Evolutionary conservation across 2,888 invertebrate species (phyloP).

Genomic region (Thyatira batis): DNA sequence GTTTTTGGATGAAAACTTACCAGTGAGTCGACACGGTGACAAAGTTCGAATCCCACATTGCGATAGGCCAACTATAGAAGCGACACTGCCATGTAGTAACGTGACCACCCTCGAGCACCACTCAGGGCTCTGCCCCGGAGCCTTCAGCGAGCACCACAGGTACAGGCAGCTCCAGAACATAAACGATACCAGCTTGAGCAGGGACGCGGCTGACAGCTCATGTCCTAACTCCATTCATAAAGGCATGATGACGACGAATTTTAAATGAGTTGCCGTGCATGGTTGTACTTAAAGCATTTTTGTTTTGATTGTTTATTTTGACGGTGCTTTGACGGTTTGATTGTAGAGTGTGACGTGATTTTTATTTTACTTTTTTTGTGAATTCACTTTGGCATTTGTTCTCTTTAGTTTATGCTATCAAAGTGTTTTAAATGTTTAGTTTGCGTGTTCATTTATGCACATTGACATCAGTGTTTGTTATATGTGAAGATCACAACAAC

Average conservation of each 20-base stretch:
- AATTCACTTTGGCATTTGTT: too few species aligned
- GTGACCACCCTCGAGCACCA: conserved; percentile 65
- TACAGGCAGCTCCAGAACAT: conserved; percentile 62
- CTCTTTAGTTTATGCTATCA: too few species aligned
- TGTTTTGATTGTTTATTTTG: neutral
- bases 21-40: conserved; percentile 44
- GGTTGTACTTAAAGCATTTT: neutral
- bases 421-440: too few species aligned
- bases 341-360: neutral
- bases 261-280: neutral
- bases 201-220: conserved; percentile 45
- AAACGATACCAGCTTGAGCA: conserved; percentile 61
- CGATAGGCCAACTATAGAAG: conserved; percentile 48
- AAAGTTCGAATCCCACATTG: conserved; percentile 54
- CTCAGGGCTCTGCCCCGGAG: conserved; percentile 48
- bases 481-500: too few species aligned
- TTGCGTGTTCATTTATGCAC: too few species aligned
- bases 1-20: conserved; percentile 52
- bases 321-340: neutral
- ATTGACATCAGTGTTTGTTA: too few species aligned
- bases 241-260: neutral
- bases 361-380: neutral
- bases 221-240: conserved; percentile 47
- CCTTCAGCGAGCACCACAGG: conserved; percentile 32
- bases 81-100: conserved; percentile 61